Evolutionary conservation across 2,113 vertebrate genomes (phyloP), one percentile per base, ranked within the genome.

Genomic region (Cryptoleucopteryx plumbea): DNA sequence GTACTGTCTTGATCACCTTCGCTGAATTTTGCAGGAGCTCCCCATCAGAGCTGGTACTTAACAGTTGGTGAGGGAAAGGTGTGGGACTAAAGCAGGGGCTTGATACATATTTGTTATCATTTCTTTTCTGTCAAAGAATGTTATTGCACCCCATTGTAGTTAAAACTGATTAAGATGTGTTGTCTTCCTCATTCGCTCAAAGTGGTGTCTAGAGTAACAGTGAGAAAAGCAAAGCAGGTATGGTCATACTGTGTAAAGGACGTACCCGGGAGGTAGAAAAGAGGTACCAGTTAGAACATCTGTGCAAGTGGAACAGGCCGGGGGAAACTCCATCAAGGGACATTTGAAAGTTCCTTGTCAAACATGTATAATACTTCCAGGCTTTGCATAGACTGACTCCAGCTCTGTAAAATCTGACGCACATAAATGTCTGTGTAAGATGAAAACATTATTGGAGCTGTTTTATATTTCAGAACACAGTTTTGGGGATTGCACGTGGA

Each of bases 371-470:
- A 92, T 85, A 50, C 32, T 78, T 86, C 18, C 16, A 59, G 55
- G 26, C 31, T 83, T 88, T 86, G n/a, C 14, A 32, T 2, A 66
- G 47, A 32, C 43, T 71, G 47, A 53, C 10, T 81, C 50, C 15
- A 81, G 6, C 45, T 86, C 77, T 78, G 83, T 50, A 58, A 94
- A 94, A 89, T 78, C 56, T 86, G n/a, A 50, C 29, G 38, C 31
- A n/a, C 10, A 2, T 19, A 55, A 15, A 58, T n/a, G 9, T 83
- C 82, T 86, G 20, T 90, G 50, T 66, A 63, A 93, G 32, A 70
- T 70, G 36, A 74, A 92, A 73, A 78, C 10, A 52, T 85, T 82
- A 63, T 45, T 81, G 17, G n/a, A 71, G 14, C 34, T 74, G 21
- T 19, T 82, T 74, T 84, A 59, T 84, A 40, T 47, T 74, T 90